Conservation (phyloP, 2,888 invertebrate species). For the Cephus spinipes region DNA sequence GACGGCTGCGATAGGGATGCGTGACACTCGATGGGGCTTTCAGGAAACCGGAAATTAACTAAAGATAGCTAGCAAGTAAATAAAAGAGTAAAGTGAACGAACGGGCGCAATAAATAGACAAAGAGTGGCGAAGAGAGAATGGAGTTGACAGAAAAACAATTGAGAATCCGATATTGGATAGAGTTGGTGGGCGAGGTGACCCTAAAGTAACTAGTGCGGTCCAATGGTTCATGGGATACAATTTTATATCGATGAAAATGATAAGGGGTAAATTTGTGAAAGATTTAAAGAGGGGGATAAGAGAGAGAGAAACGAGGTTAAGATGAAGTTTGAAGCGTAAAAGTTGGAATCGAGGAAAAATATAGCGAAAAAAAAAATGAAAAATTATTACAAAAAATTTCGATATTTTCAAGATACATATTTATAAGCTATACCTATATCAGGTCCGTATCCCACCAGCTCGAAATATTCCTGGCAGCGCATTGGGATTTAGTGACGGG, state of each 20-base stretch:
- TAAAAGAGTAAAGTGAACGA: no score
- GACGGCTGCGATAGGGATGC: no score
- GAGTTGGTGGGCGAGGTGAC: slow-evolving; percentile 36
- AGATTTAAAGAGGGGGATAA: not conserved
- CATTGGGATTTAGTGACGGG: no score
- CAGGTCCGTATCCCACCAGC: slow-evolving; percentile 52
- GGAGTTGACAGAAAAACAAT: not conserved
- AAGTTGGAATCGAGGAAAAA: no score
- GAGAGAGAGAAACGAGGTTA: no score
- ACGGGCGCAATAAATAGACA: no score
- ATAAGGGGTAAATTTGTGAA: slow-evolving; percentile 26
- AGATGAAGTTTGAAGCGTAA: no score
- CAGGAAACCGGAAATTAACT: no score
- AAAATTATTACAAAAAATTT: slow-evolving; percentile 39
- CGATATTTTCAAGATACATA: slow-evolving; percentile 58
- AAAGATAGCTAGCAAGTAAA: no score
- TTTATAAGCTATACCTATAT: slow-evolving; percentile 53
- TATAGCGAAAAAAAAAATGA: slow-evolving; percentile 30
- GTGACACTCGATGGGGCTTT: no score
- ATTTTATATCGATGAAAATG: slow-evolving; percentile 56
- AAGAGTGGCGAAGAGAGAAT: no score
- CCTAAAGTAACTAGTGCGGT: slow-evolving; percentile 46
- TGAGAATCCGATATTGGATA: slow-evolving; percentile 6
- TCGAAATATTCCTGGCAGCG: slow-evolving; percentile 14
- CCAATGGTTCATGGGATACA: slow-evolving; percentile 65